These are phyloP conservation scores for Trachemys scripta DNA, from an alignment of 2,113 vertebrate species.

Conservation along the genomic window DNA sequence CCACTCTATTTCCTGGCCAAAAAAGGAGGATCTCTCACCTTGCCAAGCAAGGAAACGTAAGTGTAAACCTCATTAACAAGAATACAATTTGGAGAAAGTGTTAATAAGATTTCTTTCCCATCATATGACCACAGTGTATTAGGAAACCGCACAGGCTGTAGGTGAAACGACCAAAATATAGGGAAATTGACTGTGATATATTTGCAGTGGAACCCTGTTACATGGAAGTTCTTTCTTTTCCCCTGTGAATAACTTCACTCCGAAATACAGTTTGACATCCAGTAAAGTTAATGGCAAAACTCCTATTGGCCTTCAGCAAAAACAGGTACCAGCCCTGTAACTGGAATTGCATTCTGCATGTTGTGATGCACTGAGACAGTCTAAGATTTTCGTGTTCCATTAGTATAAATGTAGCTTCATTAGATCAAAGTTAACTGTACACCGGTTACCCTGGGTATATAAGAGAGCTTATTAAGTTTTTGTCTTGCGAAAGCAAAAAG, in stretches of 20 bases:
- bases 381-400: not conserved
- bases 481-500: not conserved
- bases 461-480: not conserved
- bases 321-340: not conserved
- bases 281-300: not conserved
- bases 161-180: not conserved
- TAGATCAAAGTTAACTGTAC: not conserved
- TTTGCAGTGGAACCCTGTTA: not conserved
- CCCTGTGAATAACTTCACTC: not conserved
- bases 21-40: conserved; percentile 96
- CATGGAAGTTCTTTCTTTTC: not conserved
- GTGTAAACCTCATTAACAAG: conserved; percentile 55
- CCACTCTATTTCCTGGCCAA: conserved; percentile 92
- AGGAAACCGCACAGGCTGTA: not conserved
- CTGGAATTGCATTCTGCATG: not conserved
- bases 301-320: not conserved
- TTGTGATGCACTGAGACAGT: not conserved
- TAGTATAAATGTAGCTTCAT: not conserved
- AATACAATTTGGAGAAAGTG: not conserved
- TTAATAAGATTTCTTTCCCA: conserved; percentile 9
- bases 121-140: not conserved
- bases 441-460: not conserved
- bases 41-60: conserved; percentile 88
- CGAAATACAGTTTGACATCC: not conserved
- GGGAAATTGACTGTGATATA: not conserved